Conservation (phyloP, 2,113 vertebrate species). For the Rhineura floridana region DNA sequence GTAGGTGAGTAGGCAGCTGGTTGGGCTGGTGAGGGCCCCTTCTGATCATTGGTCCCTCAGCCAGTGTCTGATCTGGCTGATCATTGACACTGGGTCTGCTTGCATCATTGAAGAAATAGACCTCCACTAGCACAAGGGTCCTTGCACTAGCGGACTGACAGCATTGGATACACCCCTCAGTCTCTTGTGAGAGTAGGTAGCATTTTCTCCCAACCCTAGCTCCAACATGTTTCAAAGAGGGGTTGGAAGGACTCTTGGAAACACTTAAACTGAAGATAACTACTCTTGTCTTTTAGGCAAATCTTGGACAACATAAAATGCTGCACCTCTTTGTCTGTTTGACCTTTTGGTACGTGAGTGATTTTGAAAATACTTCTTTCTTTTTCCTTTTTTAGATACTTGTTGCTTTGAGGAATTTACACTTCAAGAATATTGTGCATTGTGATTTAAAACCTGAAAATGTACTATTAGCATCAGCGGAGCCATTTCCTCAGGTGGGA, state of each 20-base stretch:
- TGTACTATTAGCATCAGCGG: slow-evolving; percentile 95
- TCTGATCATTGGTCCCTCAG: no score
- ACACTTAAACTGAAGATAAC: not conserved
- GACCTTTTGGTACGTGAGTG: not conserved
- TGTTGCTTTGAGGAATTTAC: slow-evolving; percentile 95
- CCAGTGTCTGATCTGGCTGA: no score
- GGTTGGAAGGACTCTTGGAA: not conserved
- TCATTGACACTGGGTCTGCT: no score
- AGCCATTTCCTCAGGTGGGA: slow-evolving; percentile 94
- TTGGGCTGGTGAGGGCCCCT: no score
- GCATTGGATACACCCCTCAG: not conserved
- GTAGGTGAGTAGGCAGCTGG: no score
- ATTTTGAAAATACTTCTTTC: slow-evolving; percentile 34
- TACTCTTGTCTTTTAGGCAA: not conserved
- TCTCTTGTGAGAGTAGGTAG: not conserved
- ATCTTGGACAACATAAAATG: slow-evolving; percentile 16
- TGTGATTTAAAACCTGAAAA: slow-evolving; percentile 99
- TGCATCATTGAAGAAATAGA: no score
- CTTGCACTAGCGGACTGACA: not conserved
- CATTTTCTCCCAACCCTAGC: not conserved
- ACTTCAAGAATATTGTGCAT: slow-evolving; percentile 99
- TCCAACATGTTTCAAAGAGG: not conserved
- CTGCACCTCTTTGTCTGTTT: not conserved
- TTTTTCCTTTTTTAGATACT: slow-evolving; percentile 85
- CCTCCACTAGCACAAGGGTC: no score